Conservation (phyloP, 2,797 vertebrate species). For the Premnoplex brunnescens region DNA sequence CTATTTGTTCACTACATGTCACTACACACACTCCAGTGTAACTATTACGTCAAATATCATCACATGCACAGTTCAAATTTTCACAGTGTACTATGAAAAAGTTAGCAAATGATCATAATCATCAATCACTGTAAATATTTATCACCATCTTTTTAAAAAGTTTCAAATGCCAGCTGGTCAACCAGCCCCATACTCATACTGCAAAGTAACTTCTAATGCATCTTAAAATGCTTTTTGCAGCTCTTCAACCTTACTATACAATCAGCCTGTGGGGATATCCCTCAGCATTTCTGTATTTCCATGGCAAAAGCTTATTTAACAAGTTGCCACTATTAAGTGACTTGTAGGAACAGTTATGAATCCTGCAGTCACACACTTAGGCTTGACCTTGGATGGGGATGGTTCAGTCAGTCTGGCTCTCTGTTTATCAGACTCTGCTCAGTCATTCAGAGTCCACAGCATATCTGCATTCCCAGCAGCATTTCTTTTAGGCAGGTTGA, state of each 20-base stretch:
- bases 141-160: background rate
- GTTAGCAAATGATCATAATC: background rate
- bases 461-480: background rate
- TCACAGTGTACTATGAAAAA: background rate
- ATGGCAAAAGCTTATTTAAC: background rate
- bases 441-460: background rate
- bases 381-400: background rate
- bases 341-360: background rate
- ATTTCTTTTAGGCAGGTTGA: background rate
- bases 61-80: background rate
- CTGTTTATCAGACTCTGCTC: background rate
- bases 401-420: background rate
- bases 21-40: background rate
- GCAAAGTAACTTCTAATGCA: background rate
- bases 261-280: background rate
- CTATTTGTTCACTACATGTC: background rate
- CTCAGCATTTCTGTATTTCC: background rate
- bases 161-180: background rate
- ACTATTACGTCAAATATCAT: background rate
- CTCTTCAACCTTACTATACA: background rate
- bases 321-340: background rate
- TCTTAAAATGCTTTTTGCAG: background rate
- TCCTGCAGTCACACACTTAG: background rate
- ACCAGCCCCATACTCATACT: background rate
- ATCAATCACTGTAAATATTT: background rate